Percentiles rank a stretch among this genome's conserved stretches.
phyloP scores from a whole-genome alignment of 2,888 invertebrate species.

The Agrochola litura region DNA sequence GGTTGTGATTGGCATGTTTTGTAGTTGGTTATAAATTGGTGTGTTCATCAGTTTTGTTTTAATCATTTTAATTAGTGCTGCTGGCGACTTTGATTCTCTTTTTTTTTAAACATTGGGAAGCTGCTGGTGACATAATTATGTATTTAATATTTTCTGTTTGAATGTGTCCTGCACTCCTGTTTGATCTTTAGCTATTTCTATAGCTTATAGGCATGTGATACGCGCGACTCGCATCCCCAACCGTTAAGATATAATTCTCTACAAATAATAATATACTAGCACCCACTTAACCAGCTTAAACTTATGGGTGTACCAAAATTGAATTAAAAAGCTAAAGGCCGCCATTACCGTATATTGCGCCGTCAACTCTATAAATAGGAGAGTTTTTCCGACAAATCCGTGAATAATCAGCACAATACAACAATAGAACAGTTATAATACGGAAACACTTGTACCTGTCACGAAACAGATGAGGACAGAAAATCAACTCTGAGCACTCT shows the following conservation, averaged over 20 bases:
- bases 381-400: slow-evolving; percentile 54
- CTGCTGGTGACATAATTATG: no score
- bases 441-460: slow-evolving; percentile 54
- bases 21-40: not conserved
- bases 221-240: not conserved
- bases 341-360: slow-evolving; percentile 26
- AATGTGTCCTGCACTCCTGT: not conserved
- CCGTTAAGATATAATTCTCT: not conserved
- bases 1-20: not conserved
- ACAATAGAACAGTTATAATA: slow-evolving; percentile 61
- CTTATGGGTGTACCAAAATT: no score
- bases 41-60: not conserved
- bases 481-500: not conserved
- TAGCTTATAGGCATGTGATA: not conserved
- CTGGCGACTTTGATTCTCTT: not conserved
- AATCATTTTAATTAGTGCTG: not conserved
- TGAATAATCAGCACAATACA: slow-evolving; percentile 58
- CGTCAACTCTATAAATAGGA: slow-evolving; percentile 43
- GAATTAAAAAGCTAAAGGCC: slow-evolving; percentile 2
- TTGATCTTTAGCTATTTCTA: not conserved
- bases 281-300: no score
- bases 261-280: not conserved
- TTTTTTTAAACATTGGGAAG: not conserved
- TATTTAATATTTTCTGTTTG: not conserved
- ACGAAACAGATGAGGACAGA: slow-evolving; percentile 12